A percentile compares a stretch with the other conserved stretches of the same genome.
Conservation (phyloP, 2,113 vertebrate genomes). For the Puntigrus tetrazona region DNA sequence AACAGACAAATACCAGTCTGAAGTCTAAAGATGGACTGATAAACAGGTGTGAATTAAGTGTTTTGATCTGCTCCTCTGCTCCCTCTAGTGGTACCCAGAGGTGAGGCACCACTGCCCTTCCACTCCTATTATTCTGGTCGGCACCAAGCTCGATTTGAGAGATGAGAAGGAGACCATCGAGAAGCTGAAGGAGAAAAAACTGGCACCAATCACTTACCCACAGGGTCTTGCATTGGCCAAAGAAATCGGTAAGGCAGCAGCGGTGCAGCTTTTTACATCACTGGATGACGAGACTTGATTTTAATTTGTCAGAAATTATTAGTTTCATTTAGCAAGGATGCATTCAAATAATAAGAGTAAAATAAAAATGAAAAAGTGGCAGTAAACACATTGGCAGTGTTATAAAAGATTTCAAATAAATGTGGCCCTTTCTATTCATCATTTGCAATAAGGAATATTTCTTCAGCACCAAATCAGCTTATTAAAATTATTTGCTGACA, state of each 20-base stretch:
- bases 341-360: too few relatives aligned
- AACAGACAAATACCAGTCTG: not conserved
- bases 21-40: not conserved
- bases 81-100: constrained; percentile 90
- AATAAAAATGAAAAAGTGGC: not conserved
- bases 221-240: constrained; percentile 96
- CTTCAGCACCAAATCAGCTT: not conserved
- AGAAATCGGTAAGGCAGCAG: constrained; percentile 83
- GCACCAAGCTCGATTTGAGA: constrained; percentile 94
- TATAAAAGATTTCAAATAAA: not conserved
- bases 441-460: not conserved
- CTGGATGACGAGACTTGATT: too few relatives aligned
- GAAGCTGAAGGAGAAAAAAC: constrained; percentile 97
- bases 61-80: not conserved
- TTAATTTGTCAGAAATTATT: not conserved
- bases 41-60: not conserved
- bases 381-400: not conserved
- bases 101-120: constrained; percentile 97
- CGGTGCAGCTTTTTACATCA: too few relatives aligned
- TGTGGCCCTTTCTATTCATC: not conserved
- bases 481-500: not conserved
- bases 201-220: constrained; percentile 94
- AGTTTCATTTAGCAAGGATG: not conserved
- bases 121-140: constrained; percentile 96
- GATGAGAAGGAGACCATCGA: constrained; percentile 98